A percentile compares a stretch with the other conserved stretches of the same genome.
phyloP scores from a whole-genome alignment of 2,888 invertebrate species.

The Copidosoma aretas region DNA sequence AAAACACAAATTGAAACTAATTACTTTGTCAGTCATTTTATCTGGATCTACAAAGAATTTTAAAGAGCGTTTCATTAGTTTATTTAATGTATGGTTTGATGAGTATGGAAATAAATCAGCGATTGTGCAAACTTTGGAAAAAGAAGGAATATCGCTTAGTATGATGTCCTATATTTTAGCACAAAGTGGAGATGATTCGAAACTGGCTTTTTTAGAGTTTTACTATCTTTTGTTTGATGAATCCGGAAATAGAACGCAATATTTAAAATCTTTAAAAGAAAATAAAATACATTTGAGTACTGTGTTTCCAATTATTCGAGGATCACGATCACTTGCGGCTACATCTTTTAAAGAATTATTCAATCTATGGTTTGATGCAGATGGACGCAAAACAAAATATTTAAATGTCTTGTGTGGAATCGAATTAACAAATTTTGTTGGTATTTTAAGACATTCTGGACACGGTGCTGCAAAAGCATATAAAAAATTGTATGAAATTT shows the following conservation, averaged over 20 bases:
- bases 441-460: slow-evolving; percentile 44
- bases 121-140: slow-evolving; percentile 28
- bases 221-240: not conserved
- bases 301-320: slow-evolving; percentile 46
- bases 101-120: slow-evolving; percentile 44
- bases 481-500: slow-evolving; percentile 50
- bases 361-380: slow-evolving; percentile 46
- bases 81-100: slow-evolving; percentile 45
- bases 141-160: slow-evolving; percentile 42
- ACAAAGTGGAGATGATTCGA: not conserved
- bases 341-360: slow-evolving; percentile 49
- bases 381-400: not conserved
- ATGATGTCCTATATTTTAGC: not conserved
- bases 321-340: slow-evolving; percentile 41
- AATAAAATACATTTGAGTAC: slow-evolving; percentile 41
- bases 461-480: slow-evolving; percentile 47
- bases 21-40: slow-evolving; percentile 48
- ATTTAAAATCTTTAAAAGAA: slow-evolving; percentile 35
- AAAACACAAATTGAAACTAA: slow-evolving; percentile 44
- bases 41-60: slow-evolving; percentile 43
- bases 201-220: not conserved
- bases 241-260: slow-evolving; percentile 25
- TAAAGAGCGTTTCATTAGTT: slow-evolving; percentile 44
- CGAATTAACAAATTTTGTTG: slow-evolving; percentile 45
- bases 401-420: slow-evolving; percentile 27